Evolutionary conservation across 2,113 vertebrate species (phyloP).

Genomic region (Heptranchias perlo): DNA sequence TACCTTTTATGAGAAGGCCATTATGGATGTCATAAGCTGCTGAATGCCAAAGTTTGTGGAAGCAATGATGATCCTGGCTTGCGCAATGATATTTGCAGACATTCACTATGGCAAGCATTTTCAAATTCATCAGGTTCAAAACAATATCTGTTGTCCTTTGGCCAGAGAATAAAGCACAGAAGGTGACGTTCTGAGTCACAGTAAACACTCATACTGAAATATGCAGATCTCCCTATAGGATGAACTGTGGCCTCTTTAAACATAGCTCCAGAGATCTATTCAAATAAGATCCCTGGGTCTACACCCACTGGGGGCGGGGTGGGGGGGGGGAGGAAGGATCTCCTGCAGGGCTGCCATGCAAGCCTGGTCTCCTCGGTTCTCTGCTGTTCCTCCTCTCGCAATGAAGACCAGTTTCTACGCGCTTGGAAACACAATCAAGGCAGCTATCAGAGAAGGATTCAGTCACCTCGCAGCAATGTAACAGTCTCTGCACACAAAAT

Average conservation of each 20-base stretch:
- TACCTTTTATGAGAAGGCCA: neutral
- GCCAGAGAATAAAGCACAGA: neutral
- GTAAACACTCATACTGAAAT: neutral
- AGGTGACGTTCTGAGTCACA: neutral
- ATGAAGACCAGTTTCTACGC: neutral
- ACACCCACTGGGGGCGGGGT: neutral
- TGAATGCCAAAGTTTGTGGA: neutral
- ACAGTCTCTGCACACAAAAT: neutral
- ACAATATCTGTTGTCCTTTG: neutral
- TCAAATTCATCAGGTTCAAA: neutral
- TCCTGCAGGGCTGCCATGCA: neutral
- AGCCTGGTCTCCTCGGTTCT: neutral
- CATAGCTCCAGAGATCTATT: neutral
- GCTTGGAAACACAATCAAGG: neutral
- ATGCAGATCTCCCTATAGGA: neutral
- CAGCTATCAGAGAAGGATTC: neutral
- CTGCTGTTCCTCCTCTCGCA: neutral
- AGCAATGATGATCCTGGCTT: neutral
- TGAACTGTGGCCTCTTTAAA: neutral
- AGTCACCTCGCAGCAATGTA: no score
- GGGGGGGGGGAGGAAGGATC: no score
- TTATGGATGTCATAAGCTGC: neutral
- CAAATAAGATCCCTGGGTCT: neutral
- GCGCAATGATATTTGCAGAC: neutral
- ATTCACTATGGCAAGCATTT: neutral